Base-by-base conservation (phyloP, 1,140 invertebrate genomes). In the Apis florea region DNA sequence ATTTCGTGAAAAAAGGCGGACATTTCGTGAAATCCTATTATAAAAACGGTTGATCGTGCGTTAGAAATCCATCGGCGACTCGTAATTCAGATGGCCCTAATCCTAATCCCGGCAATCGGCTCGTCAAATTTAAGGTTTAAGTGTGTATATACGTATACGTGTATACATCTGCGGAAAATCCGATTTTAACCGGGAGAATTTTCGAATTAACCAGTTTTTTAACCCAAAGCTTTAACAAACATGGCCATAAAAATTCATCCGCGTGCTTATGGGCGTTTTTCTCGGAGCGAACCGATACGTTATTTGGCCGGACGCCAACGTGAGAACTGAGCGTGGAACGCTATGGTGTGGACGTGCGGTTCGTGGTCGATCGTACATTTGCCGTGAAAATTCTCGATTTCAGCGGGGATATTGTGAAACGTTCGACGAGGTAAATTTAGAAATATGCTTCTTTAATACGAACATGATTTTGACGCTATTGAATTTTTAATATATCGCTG, bases 71-170 rank as follows among this genome's bases (percentile, higher is more conserved):
- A 58, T 77, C 75, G 17, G 17, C 63, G 63, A 31, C 15, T 47
- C 74, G 17, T 76, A 67, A 63, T 11, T 26, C 75, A 31, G 12
- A 21, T 8, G 53, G 26, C 49, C 49, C 31, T n/a, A n/a, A n/a
- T 21, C 19, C 9, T 68, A 49, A 77, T 77, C 75, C 26, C 17
- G 0, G 51, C 58, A 68, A 77, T 77, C 53, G 17, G 10, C 11
- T 26, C 64, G 64, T 58, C 58, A 68, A 58, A 77, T 77, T 68
- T n/a, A n/a, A 58, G 31, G 12, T 49, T 77, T 21, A 77, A 76
- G 61, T 31, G 31, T 31, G 31, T 31, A 3, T 40, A 6, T 40
- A 40, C 6, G 6, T 40, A 40, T 6, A 40, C 2, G 2, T 2
- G 26, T 21, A 47, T 76, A 63, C 21, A 47, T n/a, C 26, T 1